Evolutionary conservation across 1,140 invertebrate genomes (phyloP).

Genomic region (Nasonia giraulti): DNA sequence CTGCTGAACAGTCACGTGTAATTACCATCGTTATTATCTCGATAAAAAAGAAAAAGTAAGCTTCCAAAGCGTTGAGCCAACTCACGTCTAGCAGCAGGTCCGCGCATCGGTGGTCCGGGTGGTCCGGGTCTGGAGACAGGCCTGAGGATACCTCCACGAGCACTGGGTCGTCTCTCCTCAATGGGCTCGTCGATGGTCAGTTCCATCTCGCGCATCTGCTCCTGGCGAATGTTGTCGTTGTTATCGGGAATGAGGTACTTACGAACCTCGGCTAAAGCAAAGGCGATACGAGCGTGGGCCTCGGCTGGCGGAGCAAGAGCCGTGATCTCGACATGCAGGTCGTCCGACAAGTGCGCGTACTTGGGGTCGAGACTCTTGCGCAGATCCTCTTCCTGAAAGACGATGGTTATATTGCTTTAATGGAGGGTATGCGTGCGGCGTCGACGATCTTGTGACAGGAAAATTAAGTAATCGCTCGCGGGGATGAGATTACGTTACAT

Average conservation of each 20-base stretch:
- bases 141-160: constrained; percentile 65
- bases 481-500: too few species aligned
- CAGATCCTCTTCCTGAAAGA: constrained; percentile 89
- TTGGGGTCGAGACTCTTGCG: constrained; percentile 91
- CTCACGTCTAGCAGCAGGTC: constrained; percentile 54
- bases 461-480: too few species aligned
- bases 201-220: constrained; percentile 85
- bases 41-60: not conserved
- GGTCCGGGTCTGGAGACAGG: constrained; percentile 62
- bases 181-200: constrained; percentile 66
- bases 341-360: constrained; percentile 93
- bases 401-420: not conserved
- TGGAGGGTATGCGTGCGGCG: not conserved
- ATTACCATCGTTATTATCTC: not conserved
- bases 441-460: not conserved
- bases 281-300: constrained; percentile 92
- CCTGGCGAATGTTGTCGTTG: constrained; percentile 87
- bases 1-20: constrained; percentile 48
- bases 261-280: constrained; percentile 87
- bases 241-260: constrained; percentile 83
- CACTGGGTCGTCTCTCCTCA: constrained; percentile 63
- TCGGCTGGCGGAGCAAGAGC: constrained; percentile 92
- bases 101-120: constrained; percentile 59
- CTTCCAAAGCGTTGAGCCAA: not conserved
- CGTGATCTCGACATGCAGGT: constrained; percentile 94